Evolutionary conservation across 2,888 invertebrate genomes (phyloP).

Genomic region (Caenorhabditis becei): DNA sequence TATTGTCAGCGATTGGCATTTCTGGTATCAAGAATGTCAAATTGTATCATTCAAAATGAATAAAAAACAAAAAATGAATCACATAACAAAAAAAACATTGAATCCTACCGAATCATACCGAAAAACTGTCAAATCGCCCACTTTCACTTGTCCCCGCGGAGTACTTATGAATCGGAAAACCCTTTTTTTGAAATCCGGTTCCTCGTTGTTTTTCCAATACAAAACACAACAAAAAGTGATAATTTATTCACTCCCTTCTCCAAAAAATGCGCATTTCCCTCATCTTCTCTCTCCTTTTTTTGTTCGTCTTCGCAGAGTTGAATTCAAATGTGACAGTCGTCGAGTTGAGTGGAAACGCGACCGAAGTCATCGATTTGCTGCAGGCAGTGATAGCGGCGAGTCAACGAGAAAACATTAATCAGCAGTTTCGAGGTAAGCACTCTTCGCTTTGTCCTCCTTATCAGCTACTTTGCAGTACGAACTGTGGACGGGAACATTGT

Average conservation of each 20-base stretch:
- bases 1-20: slow-evolving; percentile 4
- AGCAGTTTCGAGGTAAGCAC: slow-evolving; percentile 50
- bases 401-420: slow-evolving; percentile 51
- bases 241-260: slow-evolving; percentile 1
- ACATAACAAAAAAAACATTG: slow-evolving; percentile 37
- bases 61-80: too few relatives aligned
- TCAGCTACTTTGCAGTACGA: slow-evolving; percentile 49
- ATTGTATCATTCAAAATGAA: too few relatives aligned
- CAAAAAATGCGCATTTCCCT: slow-evolving; percentile 24
- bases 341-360: slow-evolving; percentile 27
- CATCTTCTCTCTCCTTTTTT: slow-evolving; percentile 6
- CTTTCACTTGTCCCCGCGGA: too few relatives aligned
- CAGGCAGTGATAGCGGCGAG: slow-evolving; percentile 35
- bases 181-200: too few relatives aligned
- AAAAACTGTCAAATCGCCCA: too few relatives aligned
- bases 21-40: slow-evolving; percentile 39
- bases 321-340: slow-evolving; percentile 7
- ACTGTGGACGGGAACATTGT: slow-evolving; percentile 51
- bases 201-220: background rate
- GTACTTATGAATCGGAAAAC: too few relatives aligned
- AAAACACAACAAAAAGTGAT: background rate
- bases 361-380: slow-evolving; percentile 30
- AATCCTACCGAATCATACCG: background rate
- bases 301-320: background rate
- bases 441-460: too few relatives aligned